Conservation (phyloP, 2,888 invertebrate species). For the Fragum whitleyi region DNA sequence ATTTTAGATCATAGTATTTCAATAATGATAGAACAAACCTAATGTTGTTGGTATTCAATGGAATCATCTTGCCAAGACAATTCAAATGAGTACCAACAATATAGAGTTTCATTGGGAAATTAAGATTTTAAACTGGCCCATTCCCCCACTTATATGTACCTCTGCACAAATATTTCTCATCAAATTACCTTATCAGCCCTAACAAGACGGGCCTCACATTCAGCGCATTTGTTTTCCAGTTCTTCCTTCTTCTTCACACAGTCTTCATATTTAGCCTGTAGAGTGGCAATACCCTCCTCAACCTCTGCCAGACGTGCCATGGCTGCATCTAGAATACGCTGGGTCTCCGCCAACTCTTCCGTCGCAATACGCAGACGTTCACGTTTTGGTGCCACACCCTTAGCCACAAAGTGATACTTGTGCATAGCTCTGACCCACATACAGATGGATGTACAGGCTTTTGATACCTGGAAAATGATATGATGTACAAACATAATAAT, state of each 20-base stretch:
- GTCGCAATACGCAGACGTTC: conserved; percentile 83
- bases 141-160: too few relatives aligned
- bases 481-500: background rate
- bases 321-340: conserved; percentile 82
- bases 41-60: too few relatives aligned
- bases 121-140: too few relatives aligned
- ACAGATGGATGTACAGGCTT: conserved; percentile 92
- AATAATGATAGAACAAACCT: too few relatives aligned
- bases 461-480: conserved; percentile 90
- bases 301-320: conserved; percentile 83
- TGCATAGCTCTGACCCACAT: conserved; percentile 90
- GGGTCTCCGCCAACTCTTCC: conserved; percentile 83
- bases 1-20: too few relatives aligned
- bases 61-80: too few relatives aligned
- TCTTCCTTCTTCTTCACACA: conserved; percentile 85
- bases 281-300: conserved; percentile 84
- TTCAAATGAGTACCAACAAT: too few relatives aligned
- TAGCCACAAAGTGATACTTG: conserved; percentile 86
- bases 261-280: conserved; percentile 85
- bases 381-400: conserved; percentile 84
- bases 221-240: conserved; percentile 84
- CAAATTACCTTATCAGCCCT: conserved; percentile 86
- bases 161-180: too few relatives aligned
- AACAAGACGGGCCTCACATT: conserved; percentile 84
- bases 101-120: too few relatives aligned